Base-by-base conservation (phyloP, 2,113 vertebrate genomes). In the Tapirus terrestris region DNA sequence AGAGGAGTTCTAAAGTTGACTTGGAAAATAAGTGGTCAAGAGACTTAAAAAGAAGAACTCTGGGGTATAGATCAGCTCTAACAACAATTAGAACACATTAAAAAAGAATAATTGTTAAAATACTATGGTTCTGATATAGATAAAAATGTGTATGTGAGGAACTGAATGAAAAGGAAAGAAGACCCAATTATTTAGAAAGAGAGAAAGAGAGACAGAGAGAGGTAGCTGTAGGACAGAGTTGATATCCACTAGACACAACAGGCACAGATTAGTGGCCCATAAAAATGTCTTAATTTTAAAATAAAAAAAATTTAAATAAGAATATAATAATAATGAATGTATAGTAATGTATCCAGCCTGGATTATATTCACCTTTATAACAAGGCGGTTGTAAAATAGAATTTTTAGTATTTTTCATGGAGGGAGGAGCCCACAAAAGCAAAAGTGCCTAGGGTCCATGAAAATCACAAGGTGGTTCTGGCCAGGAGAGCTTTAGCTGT, bases 151-250 rank as follows among this genome's bases (percentile, higher is more conserved):
- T 85, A 85, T 63, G 45, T 14, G 21, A 92, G 17, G 36, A 94
- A 81, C 18, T 63, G 7, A 90, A 86, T 83, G 11, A 88, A 94
- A 94, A 87, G 61, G 31, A 21, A 96, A 89, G 45, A 33, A 91
- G 43, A 53, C 45, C 6, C 33, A 84, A 73, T 73, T 73, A 72
- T 67, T 73, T 45, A 77, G 9, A n/a, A 13, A 33, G 11, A 87
- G 3, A 73, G 39, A 89, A 4, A 45, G 11, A 67, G 51, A 53
- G 51, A 53, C 12, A 53, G 51, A 53, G 51, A 53, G 3, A 53
- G 10, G 8, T 72, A n/a, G 39, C 31, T 89, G 48, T 84, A 31
- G 43, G n/a, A 45, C 45, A 90, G 23, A 63, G 48, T 11, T 83
- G 39, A 81, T 13, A 84, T 36, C 14, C 63, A 45, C 58, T 72